Conservation (phyloP, 1,140 invertebrate genomes). For the Trialeurodes vaporariorum region DNA sequence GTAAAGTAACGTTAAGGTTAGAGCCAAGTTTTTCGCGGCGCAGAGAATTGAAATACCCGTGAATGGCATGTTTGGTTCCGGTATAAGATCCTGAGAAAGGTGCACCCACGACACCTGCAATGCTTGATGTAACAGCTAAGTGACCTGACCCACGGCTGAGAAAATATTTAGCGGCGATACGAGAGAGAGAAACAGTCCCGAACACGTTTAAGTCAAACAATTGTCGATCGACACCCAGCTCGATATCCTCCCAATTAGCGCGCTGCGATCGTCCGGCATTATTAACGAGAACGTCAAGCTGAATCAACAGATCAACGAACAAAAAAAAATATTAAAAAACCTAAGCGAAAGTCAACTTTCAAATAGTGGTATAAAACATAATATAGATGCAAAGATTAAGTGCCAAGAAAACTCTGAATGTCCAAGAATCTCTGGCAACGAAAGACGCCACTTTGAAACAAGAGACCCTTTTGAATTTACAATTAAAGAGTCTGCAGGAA, state of each 20-base stretch:
- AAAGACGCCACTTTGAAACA: no score
- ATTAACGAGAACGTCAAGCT: slow-evolving; percentile 67
- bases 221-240: slow-evolving; percentile 58
- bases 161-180: slow-evolving; percentile 54
- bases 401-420: no score
- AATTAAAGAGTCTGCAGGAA: no score
- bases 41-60: slow-evolving; percentile 58
- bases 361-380: no score
- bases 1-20: slow-evolving; percentile 50
- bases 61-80: slow-evolving; percentile 65
- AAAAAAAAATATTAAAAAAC: no score
- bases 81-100: slow-evolving; percentile 67
- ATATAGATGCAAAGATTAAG: no score
- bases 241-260: slow-evolving; percentile 60
- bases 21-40: slow-evolving; percentile 43
- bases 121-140: slow-evolving; percentile 57
- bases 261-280: slow-evolving; percentile 74
- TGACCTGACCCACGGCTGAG: slow-evolving; percentile 46
- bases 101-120: slow-evolving; percentile 52
- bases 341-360: no score
- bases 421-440: no score
- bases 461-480: no score
- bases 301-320: no score
- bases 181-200: slow-evolving; percentile 53
- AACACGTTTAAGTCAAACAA: slow-evolving; percentile 78